Percentiles rank a stretch among this genome's conserved stretches.
phyloP scores from a whole-genome alignment of 2,797 vertebrate species.

The Sardinella longiceps region DNA sequence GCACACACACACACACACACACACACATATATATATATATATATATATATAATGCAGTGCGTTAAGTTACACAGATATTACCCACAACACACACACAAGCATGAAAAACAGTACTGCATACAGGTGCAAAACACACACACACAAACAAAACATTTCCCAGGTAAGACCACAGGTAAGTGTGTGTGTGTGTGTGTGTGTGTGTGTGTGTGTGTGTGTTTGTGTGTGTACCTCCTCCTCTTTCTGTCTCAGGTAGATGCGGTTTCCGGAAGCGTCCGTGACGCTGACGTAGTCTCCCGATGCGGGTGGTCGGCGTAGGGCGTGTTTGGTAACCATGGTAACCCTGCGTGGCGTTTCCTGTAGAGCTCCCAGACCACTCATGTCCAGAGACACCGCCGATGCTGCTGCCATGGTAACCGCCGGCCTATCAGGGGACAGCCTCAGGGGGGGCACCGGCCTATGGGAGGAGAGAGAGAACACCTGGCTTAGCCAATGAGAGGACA shows the following conservation, averaged over 20 bases:
- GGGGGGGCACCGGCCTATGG: constrained; percentile 26
- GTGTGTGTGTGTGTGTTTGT: background rate
- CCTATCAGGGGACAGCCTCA: constrained; percentile 41
- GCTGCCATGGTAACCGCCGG: constrained; percentile 46
- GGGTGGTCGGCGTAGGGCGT: constrained; percentile 82
- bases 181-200: background rate
- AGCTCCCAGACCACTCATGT: constrained; percentile 69
- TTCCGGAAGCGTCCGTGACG: constrained; percentile 84
- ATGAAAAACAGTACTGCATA: too few relatives aligned
- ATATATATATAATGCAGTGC: too few relatives aligned
- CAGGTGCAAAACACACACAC: too few relatives aligned
- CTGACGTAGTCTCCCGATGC: constrained; percentile 87
- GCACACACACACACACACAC: background rate
- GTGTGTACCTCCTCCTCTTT: constrained; percentile 66
- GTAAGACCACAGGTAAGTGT: too few relatives aligned
- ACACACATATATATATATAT: background rate
- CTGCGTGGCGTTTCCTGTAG: constrained; percentile 63
- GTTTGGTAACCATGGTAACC: constrained; percentile 6
- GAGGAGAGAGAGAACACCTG: background rate
- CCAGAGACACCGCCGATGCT: constrained; percentile 41
- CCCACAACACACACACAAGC: too few relatives aligned
- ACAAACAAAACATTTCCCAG: too few relatives aligned
- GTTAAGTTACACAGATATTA: too few relatives aligned
- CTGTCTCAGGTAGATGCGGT: constrained; percentile 83
- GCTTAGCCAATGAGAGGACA: background rate